phyloP scores from a whole-genome alignment of 2,113 vertebrate species.

The Empidonax alnorum region DNA sequence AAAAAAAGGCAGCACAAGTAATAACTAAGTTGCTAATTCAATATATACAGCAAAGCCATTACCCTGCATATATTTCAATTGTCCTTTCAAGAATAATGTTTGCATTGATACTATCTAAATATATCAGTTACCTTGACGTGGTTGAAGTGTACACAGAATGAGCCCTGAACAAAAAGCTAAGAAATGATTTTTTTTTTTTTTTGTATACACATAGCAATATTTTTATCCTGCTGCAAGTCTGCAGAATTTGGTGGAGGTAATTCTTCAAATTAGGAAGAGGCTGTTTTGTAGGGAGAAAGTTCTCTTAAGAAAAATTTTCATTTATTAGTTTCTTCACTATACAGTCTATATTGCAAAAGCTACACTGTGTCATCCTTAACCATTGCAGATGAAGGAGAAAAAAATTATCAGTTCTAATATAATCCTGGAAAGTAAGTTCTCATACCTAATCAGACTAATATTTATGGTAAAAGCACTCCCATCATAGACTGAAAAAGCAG shows the following conservation, averaged over 20 bases:
- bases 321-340: background rate
- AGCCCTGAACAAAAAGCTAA: background rate
- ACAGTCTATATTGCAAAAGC: background rate
- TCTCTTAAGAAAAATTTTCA: background rate
- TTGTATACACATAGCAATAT: background rate
- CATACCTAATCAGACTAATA: background rate
- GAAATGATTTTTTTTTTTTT: background rate
- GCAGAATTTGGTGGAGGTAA: background rate
- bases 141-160: background rate
- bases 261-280: background rate
- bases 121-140: background rate
- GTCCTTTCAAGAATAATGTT: background rate
- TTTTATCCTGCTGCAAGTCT: background rate
- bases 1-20: background rate
- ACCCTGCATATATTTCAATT: background rate
- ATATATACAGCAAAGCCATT: background rate
- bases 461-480: background rate
- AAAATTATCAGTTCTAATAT: background rate
- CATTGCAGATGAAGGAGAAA: background rate
- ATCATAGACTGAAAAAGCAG: background rate
- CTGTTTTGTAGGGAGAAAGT: background rate
- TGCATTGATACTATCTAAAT: background rate
- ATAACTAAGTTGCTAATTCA: background rate
- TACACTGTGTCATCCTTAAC: background rate
- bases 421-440: background rate